Base-by-base conservation (phyloP, 2,888 invertebrate genomes). In the Pseudococcus jackbeardsleyi region DNA sequence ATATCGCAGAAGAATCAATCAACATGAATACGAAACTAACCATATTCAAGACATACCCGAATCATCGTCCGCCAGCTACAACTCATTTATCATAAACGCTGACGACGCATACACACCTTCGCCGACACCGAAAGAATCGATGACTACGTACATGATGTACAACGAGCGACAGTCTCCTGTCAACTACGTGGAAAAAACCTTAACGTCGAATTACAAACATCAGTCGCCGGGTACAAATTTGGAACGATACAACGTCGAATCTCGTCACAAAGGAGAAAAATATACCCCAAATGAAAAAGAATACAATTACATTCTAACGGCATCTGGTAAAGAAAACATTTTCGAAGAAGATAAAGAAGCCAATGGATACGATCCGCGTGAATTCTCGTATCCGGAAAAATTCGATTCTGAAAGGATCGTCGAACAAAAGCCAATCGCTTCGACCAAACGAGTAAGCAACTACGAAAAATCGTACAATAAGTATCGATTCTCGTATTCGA, bases 401-500 rank as follows among this genome's bases (percentile, higher is more conserved):
- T 46, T 48, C 64, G 79, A 26, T 39, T n/a, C 79, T 12, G 77
- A 26, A n/a, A 42, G 26, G 15, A 77, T n/a, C 11, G 79, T 59
- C 46, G 77, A 87, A 72, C 48, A 77, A 50, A 77, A 79, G 11
- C 79, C 79, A n/a, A 42, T 42, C 19, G n/a, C 42, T 0, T 46
- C 79, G 3, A 19, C n/a, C 26, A 79, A 79, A 42, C 79, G 42
- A 33, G 72, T 72, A 2, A 42, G 79, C n/a, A 86, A 77, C n/a
- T 79, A 79, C 19, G 87, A 87, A 22, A 87, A 87, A 39, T 77
- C 79, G 26, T 54, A 26, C 33, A 82, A 87, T 26, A 87, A 87
- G n/a, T 87, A 87, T 54, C 77, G 79, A 48, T 87, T 48, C 48
- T 48, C 87, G n/a, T 87, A 87, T 19, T 79, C 87, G n/a, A 79